Evolutionary conservation across 2,113 vertebrate species (phyloP), one percentile per base, ranked within the genome.

Genomic region (Anarhynchus alexandrinus): DNA sequence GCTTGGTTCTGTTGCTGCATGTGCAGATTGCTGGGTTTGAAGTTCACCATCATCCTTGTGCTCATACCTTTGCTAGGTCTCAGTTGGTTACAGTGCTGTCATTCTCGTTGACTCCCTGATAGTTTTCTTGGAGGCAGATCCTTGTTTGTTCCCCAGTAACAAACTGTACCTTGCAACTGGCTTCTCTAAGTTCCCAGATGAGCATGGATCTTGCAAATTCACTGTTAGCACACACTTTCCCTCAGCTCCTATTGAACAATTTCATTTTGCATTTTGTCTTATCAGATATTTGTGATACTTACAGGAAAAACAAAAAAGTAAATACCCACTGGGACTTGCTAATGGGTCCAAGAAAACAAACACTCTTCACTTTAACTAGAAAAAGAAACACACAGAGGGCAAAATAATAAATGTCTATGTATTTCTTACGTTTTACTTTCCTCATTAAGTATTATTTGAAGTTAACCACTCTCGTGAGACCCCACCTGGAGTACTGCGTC

Each of bases 11-110:
- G 0, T 18, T 66, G 36, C 55, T 92, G n/a, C 34, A 1, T 3
- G 4, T 81, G 43, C 38, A 38, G 20, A 9, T 43, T 36, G 19
- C 40, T 65, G 82, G 34, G 8, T 93, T 87, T 73, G 36, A 92
- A 74, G 21, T 70, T 84, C 51, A 45, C 57, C 32, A 5, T 80
- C 23, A 19, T 54, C 19, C n/a, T 72, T 62, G 65, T 61, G 29
- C 69, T 77, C 19, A 5, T 16, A 32, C 17, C 34, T 92, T 71
- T 74, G 23, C 66, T 82, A 47, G 7, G 11, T n/a, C 55, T 79
- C 0, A 6, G 23, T 26, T 42, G 0, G 5, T 70, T 43, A 30
- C 34, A 16, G 8, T 9, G 30, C 45, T 61, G 23, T 62, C 36
- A 47, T 47, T 80, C 27, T 72, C 65, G n/a, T 70, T 61, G 36